Evolutionary conservation across 2,113 vertebrate genomes (phyloP), one percentile per base, ranked within the genome.

Genomic region (Thalassoma bifasciatum): DNA sequence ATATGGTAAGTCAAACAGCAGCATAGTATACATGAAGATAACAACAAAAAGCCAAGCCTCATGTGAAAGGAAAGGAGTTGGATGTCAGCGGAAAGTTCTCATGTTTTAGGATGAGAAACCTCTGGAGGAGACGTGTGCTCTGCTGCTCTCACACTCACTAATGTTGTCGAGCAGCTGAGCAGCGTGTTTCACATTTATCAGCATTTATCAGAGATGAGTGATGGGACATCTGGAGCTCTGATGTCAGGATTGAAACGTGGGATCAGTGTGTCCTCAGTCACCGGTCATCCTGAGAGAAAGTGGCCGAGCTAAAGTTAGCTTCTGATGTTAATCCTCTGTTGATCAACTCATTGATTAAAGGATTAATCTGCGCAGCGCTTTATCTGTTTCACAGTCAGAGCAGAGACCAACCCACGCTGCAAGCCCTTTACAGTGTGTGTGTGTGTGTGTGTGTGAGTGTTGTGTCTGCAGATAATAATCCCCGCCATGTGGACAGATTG

Each of bases 401-500:
- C 51, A 26, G 75, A n/a, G 40, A n/a, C 37, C 5, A 49, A 50
- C 44, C 36, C 22, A 68, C 42, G 4, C 59, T 63, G 74, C 47
- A 60, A 58, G 42, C 67, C 64, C 58, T 86, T 59, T 34, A 26
- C 52, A 16, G 53, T 30, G 30, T 30, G 30, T 30, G 30, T 30
- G 30, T 30, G 30, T 30, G 30, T 57, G 46, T 42, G 75, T 77
- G 60, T 60, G 63, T 59, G 53, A 30, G 13, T 42, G 51, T 23
- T 73, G 72, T 70, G 62, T 64, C 78, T 79, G 57, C 77, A 78
- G 56, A 87, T 67, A 62, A 72, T 87, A 89, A 90, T 86, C 86
- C 84, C 65, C 61, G 52, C 34, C 38, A 40, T 78, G 75, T 54
- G 58, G 74, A 84, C 81, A 92, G 91, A 93, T 85, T 89, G 82